A percentile compares a stretch with the other conserved stretches of the same genome.
Evolutionary conservation across 2,888 invertebrate genomes (phyloP).

Genomic region (Muscina levida): DNA sequence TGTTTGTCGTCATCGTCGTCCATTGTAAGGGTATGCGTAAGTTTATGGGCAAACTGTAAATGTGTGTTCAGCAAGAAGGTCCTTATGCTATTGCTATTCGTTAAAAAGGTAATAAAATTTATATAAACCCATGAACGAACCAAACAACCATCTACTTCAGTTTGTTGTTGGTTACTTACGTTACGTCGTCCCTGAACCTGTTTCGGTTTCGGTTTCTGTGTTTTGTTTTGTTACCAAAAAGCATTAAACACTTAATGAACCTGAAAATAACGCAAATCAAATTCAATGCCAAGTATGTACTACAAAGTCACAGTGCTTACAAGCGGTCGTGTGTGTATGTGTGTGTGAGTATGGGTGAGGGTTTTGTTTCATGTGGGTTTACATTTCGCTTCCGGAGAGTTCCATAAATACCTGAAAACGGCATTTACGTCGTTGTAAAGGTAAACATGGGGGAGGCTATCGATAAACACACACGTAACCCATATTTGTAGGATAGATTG

Average conservation of each 20-base stretch:
- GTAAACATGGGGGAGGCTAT: not conserved
- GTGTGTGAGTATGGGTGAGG: not conserved
- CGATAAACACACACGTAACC: not conserved
- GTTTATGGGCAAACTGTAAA: not conserved
- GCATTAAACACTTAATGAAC: conserved; percentile 77
- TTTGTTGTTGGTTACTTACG: not conserved
- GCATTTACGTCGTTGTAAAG: not conserved
- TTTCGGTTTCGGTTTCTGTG: conserved; percentile 1
- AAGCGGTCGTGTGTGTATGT: not conserved
- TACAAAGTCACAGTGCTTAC: not conserved
- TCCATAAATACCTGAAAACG: not conserved
- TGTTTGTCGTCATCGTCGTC: not conserved
- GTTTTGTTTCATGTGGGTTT: not conserved
- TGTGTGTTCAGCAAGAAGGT: not conserved
- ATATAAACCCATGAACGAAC: no score
- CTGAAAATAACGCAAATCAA: conserved; percentile 77
- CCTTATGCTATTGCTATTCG: conserved; percentile 1
- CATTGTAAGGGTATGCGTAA: not conserved
- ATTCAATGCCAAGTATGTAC: conserved; percentile 55
- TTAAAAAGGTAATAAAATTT: conserved; percentile 48
- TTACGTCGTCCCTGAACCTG: not conserved
- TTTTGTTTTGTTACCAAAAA: conserved; percentile 69
- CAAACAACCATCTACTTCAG: conserved; percentile 13
- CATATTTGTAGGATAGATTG: not conserved
- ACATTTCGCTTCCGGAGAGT: not conserved